Percentiles rank a stretch among this genome's conserved stretches.
phyloP scores from a whole-genome alignment of 2,888 invertebrate genomes.

The Agrochola circellaris region DNA sequence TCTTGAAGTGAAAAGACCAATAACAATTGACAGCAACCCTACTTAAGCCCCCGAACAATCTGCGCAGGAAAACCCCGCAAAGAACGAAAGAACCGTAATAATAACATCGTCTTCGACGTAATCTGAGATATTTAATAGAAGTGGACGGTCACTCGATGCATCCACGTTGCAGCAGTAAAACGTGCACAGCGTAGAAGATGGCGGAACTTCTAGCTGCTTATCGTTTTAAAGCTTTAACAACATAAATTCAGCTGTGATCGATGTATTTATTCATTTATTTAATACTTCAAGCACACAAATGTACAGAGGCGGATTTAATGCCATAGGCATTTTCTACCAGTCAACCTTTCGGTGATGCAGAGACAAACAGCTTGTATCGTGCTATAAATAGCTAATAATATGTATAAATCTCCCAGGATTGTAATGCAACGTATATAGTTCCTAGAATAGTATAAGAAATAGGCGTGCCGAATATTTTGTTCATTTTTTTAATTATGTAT shows the following conservation, averaged over 20 bases:
- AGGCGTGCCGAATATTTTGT: too few species aligned
- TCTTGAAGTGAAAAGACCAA: constrained; percentile 30
- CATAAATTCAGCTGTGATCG: constrained; percentile 3
- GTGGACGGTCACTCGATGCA: constrained; percentile 36
- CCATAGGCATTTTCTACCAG: too few species aligned
- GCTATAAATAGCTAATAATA: not conserved
- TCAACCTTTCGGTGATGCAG: too few species aligned
- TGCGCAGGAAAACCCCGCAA: constrained; percentile 26
- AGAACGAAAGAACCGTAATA: constrained; percentile 26
- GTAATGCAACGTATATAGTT: not conserved
- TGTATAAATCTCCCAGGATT: not conserved
- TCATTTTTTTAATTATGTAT: too few species aligned
- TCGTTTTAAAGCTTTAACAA: constrained; percentile 6
- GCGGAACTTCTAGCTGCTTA: constrained; percentile 7
- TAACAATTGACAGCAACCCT: constrained; percentile 50
- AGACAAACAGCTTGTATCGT: too few species aligned
- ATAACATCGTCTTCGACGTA: constrained; percentile 22
- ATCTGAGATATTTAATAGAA: constrained; percentile 55
- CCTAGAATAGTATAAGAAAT: not conserved
- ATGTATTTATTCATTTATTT: too few species aligned
- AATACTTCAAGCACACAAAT: too few species aligned
- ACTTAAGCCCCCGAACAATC: constrained; percentile 32
- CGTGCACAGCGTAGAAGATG: constrained; percentile 44
- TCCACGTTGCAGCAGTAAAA: constrained; percentile 55
- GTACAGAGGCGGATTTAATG: too few species aligned